Base-by-base conservation (phyloP, 1,140 invertebrate genomes). In the Papilio machaon region DNA sequence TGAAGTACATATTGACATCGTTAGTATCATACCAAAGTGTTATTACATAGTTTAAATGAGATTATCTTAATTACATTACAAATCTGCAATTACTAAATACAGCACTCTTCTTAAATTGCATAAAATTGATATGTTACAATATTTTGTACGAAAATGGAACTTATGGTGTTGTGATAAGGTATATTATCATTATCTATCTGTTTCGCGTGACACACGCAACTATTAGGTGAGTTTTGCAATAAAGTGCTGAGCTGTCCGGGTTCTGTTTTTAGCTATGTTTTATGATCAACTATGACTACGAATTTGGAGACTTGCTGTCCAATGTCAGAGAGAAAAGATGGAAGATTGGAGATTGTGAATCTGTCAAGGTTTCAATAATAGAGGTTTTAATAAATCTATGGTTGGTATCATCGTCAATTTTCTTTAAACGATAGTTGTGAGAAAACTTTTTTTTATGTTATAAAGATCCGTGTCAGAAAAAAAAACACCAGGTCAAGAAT, bases 61-160 rank as follows among this genome's bases (percentile, higher is more conserved):
- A 35, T 70, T 35, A 70, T 11, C 9, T 17, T 70, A 35, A 35
- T 70, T 35, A 67, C 13, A 67, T 67, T 67, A 70, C 60, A 35
- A 30, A 64, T 64, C 64, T 70, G 64, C 64, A 70, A 70, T 70
- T 30, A 30, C 30, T 30, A 70, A 70, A 70, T 70, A 70, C 30
- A 38, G 10, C 60, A 9, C 10, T 64, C 8, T 60, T 64, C 60
- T 70, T 70, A 35, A 70, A 70, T 70, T 70, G 64, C 30, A 70
- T 4, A 2, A 38, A 70, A 70, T 70, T 70, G 64, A 67, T 30
- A 67, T 70, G 15, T 11, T 35, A 5, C 35, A 8, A 30, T 35
- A 5, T 30, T 6, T 35, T 35, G 30, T 35, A 19, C 30, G 5
- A 70, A 70, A 38, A 38, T 70, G 17, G 13, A 70, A 7, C 64